phyloP scores from a whole-genome alignment of 1,140 invertebrate genomes.

The Cecropterus lyciades region DNA sequence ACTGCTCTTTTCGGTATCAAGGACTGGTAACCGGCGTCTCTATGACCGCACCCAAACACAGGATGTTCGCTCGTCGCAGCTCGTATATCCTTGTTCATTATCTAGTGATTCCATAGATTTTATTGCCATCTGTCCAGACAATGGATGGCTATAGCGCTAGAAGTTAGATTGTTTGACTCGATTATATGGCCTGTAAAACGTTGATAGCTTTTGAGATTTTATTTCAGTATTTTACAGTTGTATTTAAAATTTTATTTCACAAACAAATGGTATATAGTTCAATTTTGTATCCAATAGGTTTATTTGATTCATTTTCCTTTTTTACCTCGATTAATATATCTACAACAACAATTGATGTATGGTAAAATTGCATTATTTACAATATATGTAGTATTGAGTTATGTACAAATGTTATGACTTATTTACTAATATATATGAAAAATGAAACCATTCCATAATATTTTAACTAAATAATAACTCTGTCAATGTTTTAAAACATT shows the following conservation, averaged over 20 bases:
- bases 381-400: too few relatives aligned
- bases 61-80: slow-evolving; percentile 45
- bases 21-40: slow-evolving; percentile 4
- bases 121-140: slow-evolving; percentile 56
- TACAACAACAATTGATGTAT: too few relatives aligned
- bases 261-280: too few relatives aligned
- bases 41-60: slow-evolving; percentile 42
- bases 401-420: too few relatives aligned
- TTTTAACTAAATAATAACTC: too few relatives aligned
- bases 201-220: slow-evolving; percentile 10
- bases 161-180: slow-evolving; percentile 44
- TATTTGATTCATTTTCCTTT: too few relatives aligned
- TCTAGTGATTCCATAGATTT: slow-evolving; percentile 63
- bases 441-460: too few relatives aligned
- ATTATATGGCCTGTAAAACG: slow-evolving; percentile 13
- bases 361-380: too few relatives aligned
- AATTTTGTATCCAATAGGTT: too few relatives aligned
- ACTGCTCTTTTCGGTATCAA: not conserved
- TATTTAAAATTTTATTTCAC: not conserved
- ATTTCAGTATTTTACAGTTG: not conserved
- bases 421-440: too few relatives aligned
- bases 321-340: too few relatives aligned
- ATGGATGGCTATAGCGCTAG: slow-evolving; percentile 48
- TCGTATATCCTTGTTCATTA: slow-evolving; percentile 73
- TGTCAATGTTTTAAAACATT: too few relatives aligned